These are phyloP conservation scores for Ochotona curzoniae DNA, from an alignment of 2,113 vertebrate genomes.

Conservation along the genomic window DNA sequence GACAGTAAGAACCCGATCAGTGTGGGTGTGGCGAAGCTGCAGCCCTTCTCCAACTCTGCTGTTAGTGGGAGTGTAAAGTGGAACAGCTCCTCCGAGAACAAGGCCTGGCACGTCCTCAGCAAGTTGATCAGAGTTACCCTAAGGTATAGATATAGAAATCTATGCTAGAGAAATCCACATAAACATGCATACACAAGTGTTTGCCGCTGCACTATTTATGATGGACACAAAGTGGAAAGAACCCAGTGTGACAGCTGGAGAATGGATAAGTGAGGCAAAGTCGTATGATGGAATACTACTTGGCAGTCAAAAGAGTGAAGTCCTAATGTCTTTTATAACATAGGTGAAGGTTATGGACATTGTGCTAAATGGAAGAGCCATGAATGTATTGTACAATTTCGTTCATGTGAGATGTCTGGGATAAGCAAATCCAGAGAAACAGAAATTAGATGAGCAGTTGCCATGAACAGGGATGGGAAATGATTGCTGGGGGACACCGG, in stretches of 20 bases:
- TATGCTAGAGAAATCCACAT: neutral
- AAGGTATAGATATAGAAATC: neutral
- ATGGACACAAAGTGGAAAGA: neutral
- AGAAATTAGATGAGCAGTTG: neutral
- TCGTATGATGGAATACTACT: neutral
- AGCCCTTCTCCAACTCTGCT: accelerated
- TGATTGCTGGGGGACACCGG: neutral
- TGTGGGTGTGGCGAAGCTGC: neutral
- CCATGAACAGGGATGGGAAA: neutral
- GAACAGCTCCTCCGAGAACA: neutral
- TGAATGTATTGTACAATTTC: neutral
- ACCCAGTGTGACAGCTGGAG: neutral
- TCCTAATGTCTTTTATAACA: too few species aligned
- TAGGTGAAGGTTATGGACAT: neutral
- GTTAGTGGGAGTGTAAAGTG: neutral
- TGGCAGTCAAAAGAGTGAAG: neutral
- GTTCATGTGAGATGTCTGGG: neutral
- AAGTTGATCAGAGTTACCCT: neutral
- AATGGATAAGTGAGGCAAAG: neutral
- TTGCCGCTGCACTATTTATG: neutral
- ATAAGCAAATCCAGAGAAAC: neutral
- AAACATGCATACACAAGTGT: neutral
- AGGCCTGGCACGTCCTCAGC: neutral
- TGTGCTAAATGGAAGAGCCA: neutral
- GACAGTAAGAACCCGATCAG: neutral